Evolutionary conservation across 1,140 invertebrate genomes (phyloP).

Genomic region (Melanaphis sacchari): DNA sequence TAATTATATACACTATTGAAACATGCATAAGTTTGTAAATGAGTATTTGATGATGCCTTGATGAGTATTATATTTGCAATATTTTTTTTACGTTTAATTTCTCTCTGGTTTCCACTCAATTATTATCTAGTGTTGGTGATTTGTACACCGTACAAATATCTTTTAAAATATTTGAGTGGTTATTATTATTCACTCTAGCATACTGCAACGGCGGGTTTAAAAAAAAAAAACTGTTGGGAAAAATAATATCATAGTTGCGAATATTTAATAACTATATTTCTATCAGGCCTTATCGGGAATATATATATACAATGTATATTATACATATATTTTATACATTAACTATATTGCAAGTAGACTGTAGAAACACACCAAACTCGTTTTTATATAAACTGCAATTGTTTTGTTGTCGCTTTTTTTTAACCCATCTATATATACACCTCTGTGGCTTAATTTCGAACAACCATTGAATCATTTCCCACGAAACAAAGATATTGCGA

Average conservation of each 20-base stretch:
- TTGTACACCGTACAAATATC: not conserved
- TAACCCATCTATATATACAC: not conserved
- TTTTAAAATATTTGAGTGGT: not conserved
- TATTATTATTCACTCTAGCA: not conserved
- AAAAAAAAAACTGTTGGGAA: slow-evolving; percentile 6
- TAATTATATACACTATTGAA: not conserved
- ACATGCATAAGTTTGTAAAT: not conserved
- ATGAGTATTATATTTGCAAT: not conserved
- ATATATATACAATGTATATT: too few species aligned
- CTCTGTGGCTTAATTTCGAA: not conserved
- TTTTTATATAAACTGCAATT: slow-evolving; percentile 43
- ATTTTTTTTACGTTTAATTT: not conserved
- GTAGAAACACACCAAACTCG: slow-evolving; percentile 39
- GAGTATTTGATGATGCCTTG: slow-evolving; percentile 25
- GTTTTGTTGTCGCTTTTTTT: slow-evolving; percentile 20
- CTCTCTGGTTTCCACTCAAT: not conserved
- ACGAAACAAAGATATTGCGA: slow-evolving; percentile 33
- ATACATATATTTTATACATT: too few species aligned
- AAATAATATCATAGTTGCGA: slow-evolving; percentile 25
- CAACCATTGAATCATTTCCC: slow-evolving; percentile 27
- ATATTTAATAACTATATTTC: slow-evolving; percentile 31
- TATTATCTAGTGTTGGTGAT: not conserved
- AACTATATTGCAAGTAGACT: not conserved
- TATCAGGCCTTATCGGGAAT: not conserved
- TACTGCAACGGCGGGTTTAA: not conserved